Evolutionary conservation across 2,113 vertebrate species (phyloP), one percentile per base, ranked within the genome.

Genomic region (Lates calcarifer): DNA sequence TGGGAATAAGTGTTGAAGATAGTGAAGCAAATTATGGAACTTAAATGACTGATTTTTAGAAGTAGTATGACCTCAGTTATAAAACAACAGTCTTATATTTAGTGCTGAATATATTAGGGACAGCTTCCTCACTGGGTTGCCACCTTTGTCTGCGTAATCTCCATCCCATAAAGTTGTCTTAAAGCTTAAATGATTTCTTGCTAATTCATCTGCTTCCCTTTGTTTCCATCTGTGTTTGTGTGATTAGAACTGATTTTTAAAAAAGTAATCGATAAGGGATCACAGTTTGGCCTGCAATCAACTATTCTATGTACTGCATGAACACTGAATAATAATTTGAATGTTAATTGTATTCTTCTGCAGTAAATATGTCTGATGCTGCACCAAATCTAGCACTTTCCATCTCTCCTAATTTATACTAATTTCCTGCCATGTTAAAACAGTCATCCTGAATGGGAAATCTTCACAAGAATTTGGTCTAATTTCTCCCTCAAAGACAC

Each of bases 21-120:
- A 49, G 18, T 31, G 28, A 47, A 26, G 26, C 31, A 6, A 1
- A 37, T 58, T 65, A n/a, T 47, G 47, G 3, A 57, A 15, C 31
- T 75, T 63, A 70, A 39, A 58, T 63, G 1, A 15, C 5, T 20
- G 29, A 33, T 53, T 80, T 71, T 72, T 71, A 11, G 17, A 65
- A 63, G 45, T 43, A 67, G 1, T 74, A 55, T 73, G 61, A 20
- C 79, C 76, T 82, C 56, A 22, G 26, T 28, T 22, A 33, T 0
- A 14, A 53, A 74, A 9, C 18, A 9, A 17, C 14, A 26, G 24
- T 49, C 15, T 41, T 13, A 14, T 18, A 26, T 24, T 57, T 17
- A 4, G 13, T 12, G 3, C 10, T 49, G 13, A 53, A n/a, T 66
- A 69, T 22, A 61, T 53, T 20, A 0, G 14, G 2, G 29, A 29